Evolutionary conservation across 2,888 invertebrate genomes (phyloP).

Genomic region (Agonopterix arenella): DNA sequence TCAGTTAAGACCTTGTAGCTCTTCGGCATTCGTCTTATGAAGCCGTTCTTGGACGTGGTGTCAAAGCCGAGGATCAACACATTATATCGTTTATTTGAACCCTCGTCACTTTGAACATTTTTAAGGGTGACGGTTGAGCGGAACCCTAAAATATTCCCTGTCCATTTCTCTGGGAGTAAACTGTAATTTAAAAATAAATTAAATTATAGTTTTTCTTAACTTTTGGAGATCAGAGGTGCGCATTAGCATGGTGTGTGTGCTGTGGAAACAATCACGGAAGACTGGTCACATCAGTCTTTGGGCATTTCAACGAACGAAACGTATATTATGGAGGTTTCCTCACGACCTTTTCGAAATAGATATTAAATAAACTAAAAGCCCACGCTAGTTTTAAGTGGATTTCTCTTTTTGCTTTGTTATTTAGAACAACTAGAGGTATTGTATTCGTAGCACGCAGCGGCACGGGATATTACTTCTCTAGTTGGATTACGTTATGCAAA

Average conservation of each 20-base stretch:
- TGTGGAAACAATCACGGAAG: no score
- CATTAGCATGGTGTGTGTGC: no score
- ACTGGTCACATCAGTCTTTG: no score
- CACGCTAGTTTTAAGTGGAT: no score
- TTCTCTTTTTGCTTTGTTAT: no score
- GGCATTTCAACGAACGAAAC: no score
- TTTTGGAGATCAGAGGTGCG: no score
- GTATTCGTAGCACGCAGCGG: not conserved
- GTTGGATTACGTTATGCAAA: not conserved
- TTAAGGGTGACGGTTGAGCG: conserved; percentile 22
- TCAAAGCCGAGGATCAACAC: conserved; percentile 77
- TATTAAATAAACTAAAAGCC: no score
- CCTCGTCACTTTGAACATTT: not conserved
- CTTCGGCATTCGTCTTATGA: conserved; percentile 77
- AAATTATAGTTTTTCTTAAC: no score
- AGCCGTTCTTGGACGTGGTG: conserved; percentile 80
- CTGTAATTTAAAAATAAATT: conserved; percentile 15
- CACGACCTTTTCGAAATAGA: no score
- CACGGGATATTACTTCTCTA: not conserved
- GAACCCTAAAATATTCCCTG: conserved; percentile 41
- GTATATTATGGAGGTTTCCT: no score
- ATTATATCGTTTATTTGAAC: not conserved
- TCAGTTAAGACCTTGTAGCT: conserved; percentile 83
- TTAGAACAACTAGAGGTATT: not conserved
- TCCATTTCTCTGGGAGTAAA: conserved; percentile 36